Evolutionary conservation across 2,797 vertebrate species (phyloP), one percentile per base, ranked within the genome.

Genomic region (Sebastes hopkinsi): DNA sequence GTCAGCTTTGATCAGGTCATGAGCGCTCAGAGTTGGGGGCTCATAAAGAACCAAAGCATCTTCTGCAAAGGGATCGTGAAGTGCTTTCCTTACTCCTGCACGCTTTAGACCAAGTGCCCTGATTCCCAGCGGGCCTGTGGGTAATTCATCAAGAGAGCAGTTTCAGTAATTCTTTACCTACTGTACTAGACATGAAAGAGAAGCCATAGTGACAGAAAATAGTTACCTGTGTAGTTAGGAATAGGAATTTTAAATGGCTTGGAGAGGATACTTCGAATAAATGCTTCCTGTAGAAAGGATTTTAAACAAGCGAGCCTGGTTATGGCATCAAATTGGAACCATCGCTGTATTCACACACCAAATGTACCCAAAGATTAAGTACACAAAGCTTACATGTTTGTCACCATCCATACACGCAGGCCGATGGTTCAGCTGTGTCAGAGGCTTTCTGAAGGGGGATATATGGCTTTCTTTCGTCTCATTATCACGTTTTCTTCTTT

Each of bases 211-310:
- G 4, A 38, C 2, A 10, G 11, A 75, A 59, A 69, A 32, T 72
- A 72, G 75, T 95, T 96, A 99, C 98, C 98, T 95, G 96, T 96
- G 90, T 99, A 99, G 89, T 99, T 99, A 85, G 93, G 96, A 93
- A 99, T 99, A 3, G 99, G 99, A 60, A 99, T 92, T 94, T 97
- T 99, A 90, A 99, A 99, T 13, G 99, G 99, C 87, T 97, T 98
- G 79, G 98, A 98, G 88, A 99, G 97, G 94, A 99, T 99, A 79
- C 96, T 97, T 84, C 96, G 96, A 84, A 99, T 99, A 90, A 99
- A 99, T 2, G 95, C 97, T 90, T 99, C 99, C 98, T 99, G 87
- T n/a, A 36, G 82, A 84, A 92, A 92, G 60, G 36, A 88, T 50
- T 87, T 87, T n/a, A 81, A 87, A 56, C 22, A 84, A 0, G 16